These are phyloP conservation scores for Astyanax mexicanus DNA, from an alignment of 2,797 vertebrate species.

Conservation along the genomic window DNA sequence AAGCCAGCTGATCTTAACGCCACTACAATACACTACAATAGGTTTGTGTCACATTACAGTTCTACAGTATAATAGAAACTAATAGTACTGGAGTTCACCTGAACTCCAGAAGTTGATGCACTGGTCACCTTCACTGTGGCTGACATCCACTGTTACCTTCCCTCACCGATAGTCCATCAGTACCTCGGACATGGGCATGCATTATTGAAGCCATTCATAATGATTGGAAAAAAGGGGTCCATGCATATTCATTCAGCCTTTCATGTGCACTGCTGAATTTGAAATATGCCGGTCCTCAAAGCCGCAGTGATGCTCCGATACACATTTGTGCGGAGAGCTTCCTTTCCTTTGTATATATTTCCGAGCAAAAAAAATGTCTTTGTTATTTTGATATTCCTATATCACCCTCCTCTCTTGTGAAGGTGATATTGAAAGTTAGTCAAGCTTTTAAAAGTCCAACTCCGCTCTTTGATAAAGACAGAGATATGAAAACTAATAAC, in stretches of 20 bases:
- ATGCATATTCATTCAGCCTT: conserved; percentile 59
- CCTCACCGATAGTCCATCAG: conserved; percentile 6
- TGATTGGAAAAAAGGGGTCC: neutral
- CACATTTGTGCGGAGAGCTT: conserved; percentile 29
- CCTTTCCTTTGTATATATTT: conserved; percentile 47
- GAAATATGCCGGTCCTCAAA: conserved; percentile 40
- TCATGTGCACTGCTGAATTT: conserved; percentile 53
- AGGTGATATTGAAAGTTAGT: conserved; percentile 47
- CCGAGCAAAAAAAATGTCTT: conserved; percentile 24
- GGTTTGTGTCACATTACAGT: neutral
- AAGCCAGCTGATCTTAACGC: neutral
- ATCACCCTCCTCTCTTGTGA: conserved; percentile 1
- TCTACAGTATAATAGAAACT: neutral
- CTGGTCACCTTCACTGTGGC: conserved; percentile 18
- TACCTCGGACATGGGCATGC: conserved; percentile 32
- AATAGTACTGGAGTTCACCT: conserved; percentile 6
- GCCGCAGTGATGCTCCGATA: conserved; percentile 30
- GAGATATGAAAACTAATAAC: conserved; percentile 54
- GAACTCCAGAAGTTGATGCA: conserved; percentile 23
- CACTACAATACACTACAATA: neutral
- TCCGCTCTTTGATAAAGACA: conserved; percentile 42
- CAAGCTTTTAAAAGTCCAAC: conserved; percentile 18
- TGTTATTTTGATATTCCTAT: conserved; percentile 34
- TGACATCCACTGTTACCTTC: conserved; percentile 20
- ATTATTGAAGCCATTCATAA: conserved; percentile 38